Evolutionary conservation across 2,888 invertebrate species (phyloP).

Genomic region (Coecobrya sp.): DNA sequence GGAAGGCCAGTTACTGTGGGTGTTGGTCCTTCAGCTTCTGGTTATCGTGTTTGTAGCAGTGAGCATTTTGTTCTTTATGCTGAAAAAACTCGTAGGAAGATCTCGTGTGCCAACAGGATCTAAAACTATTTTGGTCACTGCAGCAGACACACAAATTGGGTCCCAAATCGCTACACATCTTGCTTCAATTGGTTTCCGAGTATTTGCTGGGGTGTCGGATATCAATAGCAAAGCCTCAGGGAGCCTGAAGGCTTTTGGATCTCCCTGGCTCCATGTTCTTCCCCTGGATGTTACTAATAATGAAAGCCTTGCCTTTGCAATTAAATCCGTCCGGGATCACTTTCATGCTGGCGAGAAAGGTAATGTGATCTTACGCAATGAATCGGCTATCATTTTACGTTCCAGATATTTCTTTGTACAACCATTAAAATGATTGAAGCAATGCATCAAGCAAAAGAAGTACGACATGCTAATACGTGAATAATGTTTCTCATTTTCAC

Average conservation of each 20-base stretch:
- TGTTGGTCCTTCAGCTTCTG: constrained; percentile 84
- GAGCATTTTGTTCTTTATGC: constrained; percentile 84
- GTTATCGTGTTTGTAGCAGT: constrained; percentile 85
- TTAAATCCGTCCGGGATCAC: constrained; percentile 84
- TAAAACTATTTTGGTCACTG: constrained; percentile 85
- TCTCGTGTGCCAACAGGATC: constrained; percentile 83
- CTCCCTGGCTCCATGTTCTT: constrained; percentile 85
- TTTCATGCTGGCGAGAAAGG: constrained; percentile 86
- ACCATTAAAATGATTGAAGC: too few relatives aligned
- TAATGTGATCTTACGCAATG: constrained; percentile 31
- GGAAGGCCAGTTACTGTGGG: constrained; percentile 85
- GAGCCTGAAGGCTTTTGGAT: constrained; percentile 82
- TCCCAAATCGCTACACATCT: constrained; percentile 84
- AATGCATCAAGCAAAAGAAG: too few relatives aligned
- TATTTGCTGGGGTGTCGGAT: constrained; percentile 85
- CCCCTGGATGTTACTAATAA: constrained; percentile 84
- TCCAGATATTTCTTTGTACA: neutral
- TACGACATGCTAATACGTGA: too few relatives aligned
- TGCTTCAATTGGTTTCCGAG: constrained; percentile 83
- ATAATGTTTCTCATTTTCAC: too few relatives aligned
- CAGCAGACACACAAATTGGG: constrained; percentile 84
- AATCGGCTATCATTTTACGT: neutral
- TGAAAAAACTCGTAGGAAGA: constrained; percentile 84
- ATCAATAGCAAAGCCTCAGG: constrained; percentile 81
- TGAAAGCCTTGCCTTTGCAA: constrained; percentile 83